Evolutionary conservation across 2,797 vertebrate genomes (phyloP).

Genomic region (Gymnoscopelus microlampas): DNA sequence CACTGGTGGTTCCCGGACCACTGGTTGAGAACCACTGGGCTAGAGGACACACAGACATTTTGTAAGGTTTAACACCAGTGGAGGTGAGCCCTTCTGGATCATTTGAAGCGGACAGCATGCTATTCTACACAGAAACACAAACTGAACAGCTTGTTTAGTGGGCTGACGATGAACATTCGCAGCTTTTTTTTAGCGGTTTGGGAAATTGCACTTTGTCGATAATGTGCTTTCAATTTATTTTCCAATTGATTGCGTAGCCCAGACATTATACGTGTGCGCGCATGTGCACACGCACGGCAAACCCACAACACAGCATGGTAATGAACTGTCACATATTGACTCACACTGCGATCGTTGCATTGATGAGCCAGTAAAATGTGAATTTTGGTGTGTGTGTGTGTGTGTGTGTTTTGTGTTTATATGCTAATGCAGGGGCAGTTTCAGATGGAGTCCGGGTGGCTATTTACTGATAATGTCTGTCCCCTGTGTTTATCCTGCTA

Average conservation of each 20-base stretch:
- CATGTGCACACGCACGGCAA: constrained; percentile 20
- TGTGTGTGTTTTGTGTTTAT: constrained; percentile 4
- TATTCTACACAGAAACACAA: not conserved
- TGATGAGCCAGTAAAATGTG: constrained; percentile 44
- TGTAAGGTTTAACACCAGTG: too few relatives aligned
- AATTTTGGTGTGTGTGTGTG: constrained; percentile 29
- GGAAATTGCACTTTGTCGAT: not conserved
- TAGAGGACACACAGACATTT: too few relatives aligned
- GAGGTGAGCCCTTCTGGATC: too few relatives aligned
- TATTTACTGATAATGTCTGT: constrained; percentile 45
- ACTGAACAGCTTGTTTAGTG: not conserved
- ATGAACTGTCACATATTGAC: constrained; percentile 64
- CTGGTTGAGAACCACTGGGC: too few relatives aligned
- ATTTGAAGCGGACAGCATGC: too few relatives aligned
- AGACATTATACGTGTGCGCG: constrained; percentile 34
- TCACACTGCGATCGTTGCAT: constrained; percentile 49
- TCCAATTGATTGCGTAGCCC: constrained; percentile 19
- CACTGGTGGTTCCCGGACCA: too few relatives aligned
- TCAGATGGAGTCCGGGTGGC: constrained; percentile 26
- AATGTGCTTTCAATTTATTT: not conserved
- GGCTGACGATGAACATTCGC: not conserved
- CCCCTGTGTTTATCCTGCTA: constrained; percentile 28
- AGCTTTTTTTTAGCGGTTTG: not conserved
- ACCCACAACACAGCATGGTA: constrained; percentile 38
- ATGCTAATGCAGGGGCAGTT: constrained; percentile 29